phyloP scores from a whole-genome alignment of 2,797 vertebrate species.

The Poecilia gillii region DNA sequence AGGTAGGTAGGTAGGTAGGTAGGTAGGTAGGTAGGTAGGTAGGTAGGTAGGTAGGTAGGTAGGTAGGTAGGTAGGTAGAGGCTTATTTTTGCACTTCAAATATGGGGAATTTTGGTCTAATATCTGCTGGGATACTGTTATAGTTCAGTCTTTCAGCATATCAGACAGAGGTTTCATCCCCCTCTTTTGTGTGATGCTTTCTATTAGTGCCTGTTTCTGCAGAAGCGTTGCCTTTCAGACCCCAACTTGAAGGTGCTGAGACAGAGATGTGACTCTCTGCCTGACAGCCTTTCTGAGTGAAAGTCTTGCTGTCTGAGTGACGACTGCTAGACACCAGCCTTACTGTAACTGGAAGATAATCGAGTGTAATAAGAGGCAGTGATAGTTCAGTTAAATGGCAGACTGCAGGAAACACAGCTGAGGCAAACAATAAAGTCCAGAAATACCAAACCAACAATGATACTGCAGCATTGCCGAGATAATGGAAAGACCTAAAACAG shows the following conservation, averaged over 20 bases:
- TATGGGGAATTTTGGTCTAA: neutral
- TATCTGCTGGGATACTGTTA: neutral
- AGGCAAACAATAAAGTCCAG: constrained; percentile 4
- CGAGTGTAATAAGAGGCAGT: constrained; percentile 24
- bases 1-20: too few species aligned
- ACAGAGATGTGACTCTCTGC: constrained; percentile 1
- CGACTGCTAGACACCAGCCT: constrained; percentile 27
- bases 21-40: too few species aligned
- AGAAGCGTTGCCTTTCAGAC: constrained; percentile 2
- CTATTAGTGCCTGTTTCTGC: neutral
- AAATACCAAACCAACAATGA: neutral
- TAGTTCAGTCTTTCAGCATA: neutral
- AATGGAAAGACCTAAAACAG: neutral
- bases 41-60: too few species aligned
- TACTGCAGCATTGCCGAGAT: neutral
- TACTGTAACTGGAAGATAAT: constrained; percentile 43
- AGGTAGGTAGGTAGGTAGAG: neutral
- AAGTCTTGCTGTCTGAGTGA: constrained; percentile 37
- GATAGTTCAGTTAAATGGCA: constrained; percentile 37
- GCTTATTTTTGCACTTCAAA: neutral
- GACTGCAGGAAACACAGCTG: constrained; percentile 30
- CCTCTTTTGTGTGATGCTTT: neutral
- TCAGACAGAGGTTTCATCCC: neutral
- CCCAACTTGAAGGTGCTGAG: constrained; percentile 10
- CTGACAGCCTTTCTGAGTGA: constrained; percentile 16